phyloP scores from a whole-genome alignment of 2,113 vertebrate genomes.

The Campylorhamphus procurvoides region DNA sequence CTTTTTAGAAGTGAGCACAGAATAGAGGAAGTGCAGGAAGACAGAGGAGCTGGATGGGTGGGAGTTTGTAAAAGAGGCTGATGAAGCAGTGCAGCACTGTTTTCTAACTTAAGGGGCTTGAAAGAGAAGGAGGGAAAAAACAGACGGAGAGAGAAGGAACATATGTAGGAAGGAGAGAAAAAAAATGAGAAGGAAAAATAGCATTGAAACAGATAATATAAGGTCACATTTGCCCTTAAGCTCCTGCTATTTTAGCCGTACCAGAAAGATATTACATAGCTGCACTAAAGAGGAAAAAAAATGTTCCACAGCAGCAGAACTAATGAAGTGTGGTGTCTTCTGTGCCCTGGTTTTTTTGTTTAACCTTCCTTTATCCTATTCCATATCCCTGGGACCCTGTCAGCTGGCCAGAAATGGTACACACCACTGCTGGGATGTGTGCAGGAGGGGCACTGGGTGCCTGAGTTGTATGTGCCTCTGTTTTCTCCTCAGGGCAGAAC shows the following conservation, averaged over 20 bases:
- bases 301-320: not conserved
- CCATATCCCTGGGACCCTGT: not conserved
- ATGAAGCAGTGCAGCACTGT: not conserved
- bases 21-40: not conserved
- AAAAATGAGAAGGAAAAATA: slow-evolving; percentile 28
- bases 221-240: slow-evolving; percentile 59
- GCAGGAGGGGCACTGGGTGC: not conserved
- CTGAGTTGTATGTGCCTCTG: not conserved
- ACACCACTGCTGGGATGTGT: not conserved
- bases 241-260: slow-evolving; percentile 16
- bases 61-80: slow-evolving; percentile 33
- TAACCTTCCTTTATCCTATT: not conserved
- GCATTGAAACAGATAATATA: slow-evolving; percentile 39
- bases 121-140: slow-evolving; percentile 28
- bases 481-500: not conserved
- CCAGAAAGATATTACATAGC: not conserved
- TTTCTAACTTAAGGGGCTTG: slow-evolving; percentile 11
- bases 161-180: slow-evolving; percentile 46
- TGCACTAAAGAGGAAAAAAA: not conserved
- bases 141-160: slow-evolving; percentile 34
- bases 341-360: not conserved
- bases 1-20: not conserved
- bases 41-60: slow-evolving; percentile 8
- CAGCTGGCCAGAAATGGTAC: not conserved
- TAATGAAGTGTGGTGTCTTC: not conserved